A percentile compares a stretch with the other conserved stretches of the same genome.
phyloP scores from a whole-genome alignment of 1,140 invertebrate species.

The Caerostris extrusa region DNA sequence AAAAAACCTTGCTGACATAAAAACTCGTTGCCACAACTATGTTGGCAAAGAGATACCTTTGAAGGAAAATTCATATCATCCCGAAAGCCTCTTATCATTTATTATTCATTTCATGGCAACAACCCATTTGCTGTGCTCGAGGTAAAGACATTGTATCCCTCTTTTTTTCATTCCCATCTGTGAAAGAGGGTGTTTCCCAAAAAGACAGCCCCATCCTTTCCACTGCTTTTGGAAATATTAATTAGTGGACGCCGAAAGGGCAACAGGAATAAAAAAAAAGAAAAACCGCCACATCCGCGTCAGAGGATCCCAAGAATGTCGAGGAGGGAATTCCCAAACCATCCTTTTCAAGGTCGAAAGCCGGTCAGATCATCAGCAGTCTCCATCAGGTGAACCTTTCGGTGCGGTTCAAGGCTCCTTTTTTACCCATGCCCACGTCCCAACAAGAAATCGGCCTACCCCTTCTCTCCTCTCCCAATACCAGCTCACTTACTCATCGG shows the following conservation, averaged over 20 bases:
- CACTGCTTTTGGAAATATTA: not conserved
- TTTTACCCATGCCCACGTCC: not conserved
- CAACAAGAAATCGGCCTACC: slow-evolving; percentile 17
- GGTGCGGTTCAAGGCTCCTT: slow-evolving; percentile 27
- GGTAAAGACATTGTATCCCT: not conserved
- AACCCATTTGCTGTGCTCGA: not conserved
- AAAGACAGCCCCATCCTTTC: not conserved
- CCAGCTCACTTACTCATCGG: not conserved
- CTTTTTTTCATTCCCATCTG: not conserved
- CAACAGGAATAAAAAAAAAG: not conserved
- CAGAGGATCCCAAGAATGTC: not conserved
- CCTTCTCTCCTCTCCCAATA: no score
- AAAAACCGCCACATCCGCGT: slow-evolving; percentile 57
- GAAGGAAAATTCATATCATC: no score
- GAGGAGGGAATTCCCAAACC: slow-evolving; percentile 50
- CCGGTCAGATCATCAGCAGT: not conserved
- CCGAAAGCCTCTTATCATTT: no score
- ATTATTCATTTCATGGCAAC: no score
- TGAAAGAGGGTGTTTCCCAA: not conserved
- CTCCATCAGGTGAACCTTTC: slow-evolving; percentile 24
- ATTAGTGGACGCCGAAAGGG: not conserved
- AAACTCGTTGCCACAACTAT: no score
- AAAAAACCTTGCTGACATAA: no score
- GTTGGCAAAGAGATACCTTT: no score
- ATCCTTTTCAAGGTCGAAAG: slow-evolving; percentile 38